Evolutionary conservation across 2,888 invertebrate genomes (phyloP), one percentile per base, ranked within the genome.

Genomic region (Drosophila cracens): DNA sequence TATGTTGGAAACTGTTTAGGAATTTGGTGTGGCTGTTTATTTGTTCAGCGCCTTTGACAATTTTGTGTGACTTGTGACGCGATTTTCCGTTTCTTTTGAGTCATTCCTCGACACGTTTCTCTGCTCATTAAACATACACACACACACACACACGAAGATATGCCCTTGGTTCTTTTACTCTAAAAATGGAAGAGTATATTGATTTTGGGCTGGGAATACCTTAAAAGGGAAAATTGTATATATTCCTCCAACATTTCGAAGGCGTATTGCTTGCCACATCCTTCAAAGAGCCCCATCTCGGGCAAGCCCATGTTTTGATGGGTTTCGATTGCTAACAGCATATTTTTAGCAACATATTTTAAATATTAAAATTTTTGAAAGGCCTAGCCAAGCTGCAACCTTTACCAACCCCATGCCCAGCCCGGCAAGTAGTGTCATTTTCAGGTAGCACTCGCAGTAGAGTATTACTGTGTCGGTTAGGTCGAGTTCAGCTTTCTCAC

Each of bases 51-150:
- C 73, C 67, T 74, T 70, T 74, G 80, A 75, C 74, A 86, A 86
- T 64, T 81, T 56, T 49, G n/a, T 64, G 56, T 59, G 83, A 75
- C 78, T 75, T 83, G 62, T 79, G 87, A 84, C 82, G 79, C 70
- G 70, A 62, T 63, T 59, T 69, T 61, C 40, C 80, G 61, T 76
- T 49, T 46, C 33, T 70, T n/a, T 59, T 38, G 31, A n/a, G 13
- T 49, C 59, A 25, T 52, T 36, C 38, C 40, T 53, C 65, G 43
- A 25, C 27, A 33, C 60, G 48, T 46, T 46, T 46, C 58, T 43
- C 62, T 63, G 58, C 73, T 74, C 66, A 67, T 73, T 74, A 66
- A 73, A 58, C 16, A 21, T 4, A 46, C 21, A 25, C 16, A 25
- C 46, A 46, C 13, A 13, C 40, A 59, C 58, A 68, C 62, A 33